Base-by-base conservation (phyloP, 2,113 vertebrate species). In the Acrocephalus arundinaceus region DNA sequence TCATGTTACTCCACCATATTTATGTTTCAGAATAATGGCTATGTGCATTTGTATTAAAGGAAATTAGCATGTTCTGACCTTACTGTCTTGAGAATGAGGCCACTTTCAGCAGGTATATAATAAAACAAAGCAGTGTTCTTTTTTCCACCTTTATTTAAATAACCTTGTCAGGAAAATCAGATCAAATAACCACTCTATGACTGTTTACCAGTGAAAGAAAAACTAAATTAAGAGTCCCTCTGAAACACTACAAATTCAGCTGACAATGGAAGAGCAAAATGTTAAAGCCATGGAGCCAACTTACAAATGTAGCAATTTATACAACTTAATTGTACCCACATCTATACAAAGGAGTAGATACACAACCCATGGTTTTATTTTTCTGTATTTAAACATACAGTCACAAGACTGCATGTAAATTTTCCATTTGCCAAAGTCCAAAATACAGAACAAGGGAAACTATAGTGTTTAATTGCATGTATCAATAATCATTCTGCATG, bases 21-120 rank as follows among this genome's bases (percentile, higher is more conserved):
- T 94, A 88, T 85, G 48, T 88, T 96, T 66, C 46, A 78, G 74
- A 39, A 62, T 86, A 95, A 92, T 74, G 41, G 10, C 35, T 85
- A 27, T 77, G 41, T 28, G n/a, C 37, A 24, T 86, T 70, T 94
- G 84, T 95, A 92, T 96, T 90, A 20, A 89, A 70, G 49, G 71
- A 95, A 96, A 94, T 92, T 72, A 92, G 70, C 24, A 71, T 92
- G 77, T 49, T 76, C 77, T 95, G 90, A 94, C 82, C 55, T 83
- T 85, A 54, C 37, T 31, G 25, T 80, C 62, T 94, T 87, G 27
- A 87, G 76, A 93, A 72, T n/a, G 74, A 89, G 67, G 61, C 57
- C 9, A 55, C 37, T 74, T 94, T 89, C 52, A 87, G 43, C 55
- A 91, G 77, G 31, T 83, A 67, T 57, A 31, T 74, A 66, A 35